These are phyloP conservation scores for Acanthisitta chloris DNA, from an alignment of 2,113 vertebrate genomes.

Conservation along the genomic window DNA sequence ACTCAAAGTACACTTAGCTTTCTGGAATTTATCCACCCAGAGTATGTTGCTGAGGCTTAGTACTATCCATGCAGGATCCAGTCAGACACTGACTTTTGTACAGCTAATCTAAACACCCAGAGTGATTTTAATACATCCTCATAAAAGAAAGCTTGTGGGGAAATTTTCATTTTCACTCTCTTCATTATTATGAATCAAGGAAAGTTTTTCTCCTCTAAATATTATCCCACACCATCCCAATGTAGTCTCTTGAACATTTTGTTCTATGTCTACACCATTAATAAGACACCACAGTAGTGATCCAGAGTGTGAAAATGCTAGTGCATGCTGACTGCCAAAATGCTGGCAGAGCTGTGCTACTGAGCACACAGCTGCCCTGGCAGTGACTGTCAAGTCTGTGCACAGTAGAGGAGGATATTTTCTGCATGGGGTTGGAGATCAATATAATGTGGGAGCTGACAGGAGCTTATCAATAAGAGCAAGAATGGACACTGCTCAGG, in stretches of 20 bases:
- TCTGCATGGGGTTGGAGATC: background rate
- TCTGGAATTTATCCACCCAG: background rate
- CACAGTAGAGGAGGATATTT: background rate
- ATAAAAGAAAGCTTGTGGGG: background rate
- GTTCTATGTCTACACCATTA: background rate
- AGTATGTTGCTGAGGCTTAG: background rate
- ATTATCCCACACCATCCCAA: accelerated
- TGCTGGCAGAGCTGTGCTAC: background rate
- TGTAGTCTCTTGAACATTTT: background rate
- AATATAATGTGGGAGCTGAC: background rate
- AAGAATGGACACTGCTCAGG: background rate
- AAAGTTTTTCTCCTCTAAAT: background rate
- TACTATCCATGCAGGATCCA: background rate
- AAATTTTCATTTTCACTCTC: background rate
- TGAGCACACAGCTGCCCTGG: background rate
- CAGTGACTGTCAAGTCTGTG: accelerated
- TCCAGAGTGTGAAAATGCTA: background rate
- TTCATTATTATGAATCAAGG: background rate
- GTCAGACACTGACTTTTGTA: background rate
- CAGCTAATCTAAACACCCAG: background rate
- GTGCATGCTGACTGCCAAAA: background rate
- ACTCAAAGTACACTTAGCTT: background rate
- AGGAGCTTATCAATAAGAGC: background rate
- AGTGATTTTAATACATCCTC: background rate
- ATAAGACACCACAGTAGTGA: background rate